Conservation (phyloP, 2,797 vertebrate species). For the Podarcis siculus region DNA sequence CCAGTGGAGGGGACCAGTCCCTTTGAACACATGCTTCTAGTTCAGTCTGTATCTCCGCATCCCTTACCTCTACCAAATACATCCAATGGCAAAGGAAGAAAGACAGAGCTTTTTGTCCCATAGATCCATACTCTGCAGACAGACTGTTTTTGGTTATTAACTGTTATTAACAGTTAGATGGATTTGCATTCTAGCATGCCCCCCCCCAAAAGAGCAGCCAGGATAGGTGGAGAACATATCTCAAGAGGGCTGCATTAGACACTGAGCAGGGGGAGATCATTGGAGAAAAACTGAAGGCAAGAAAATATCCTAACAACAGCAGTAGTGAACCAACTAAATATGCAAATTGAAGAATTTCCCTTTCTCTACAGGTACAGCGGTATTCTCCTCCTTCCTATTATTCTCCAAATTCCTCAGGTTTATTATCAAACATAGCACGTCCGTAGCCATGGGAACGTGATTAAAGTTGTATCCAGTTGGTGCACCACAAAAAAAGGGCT, state of each 20-base stretch:
- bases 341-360: constrained; percentile 37
- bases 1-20: too few relatives aligned
- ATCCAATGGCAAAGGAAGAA: not conserved
- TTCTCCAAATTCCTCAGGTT: constrained; percentile 33
- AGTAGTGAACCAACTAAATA: constrained; percentile 31
- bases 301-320: not conserved
- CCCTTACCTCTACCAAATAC: not conserved
- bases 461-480: constrained; percentile 51
- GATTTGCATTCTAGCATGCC: not conserved
- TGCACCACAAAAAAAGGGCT: constrained; percentile 31
- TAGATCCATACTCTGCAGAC: not conserved
- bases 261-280: not conserved
- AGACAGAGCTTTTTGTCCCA: not conserved
- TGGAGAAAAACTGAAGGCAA: constrained; percentile 7
- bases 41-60: not conserved
- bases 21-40: too few relatives aligned
- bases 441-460: constrained; percentile 52
- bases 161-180: fast-evolving
- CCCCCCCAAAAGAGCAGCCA: constrained; percentile 6
- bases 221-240: not conserved
- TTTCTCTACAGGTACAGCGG: constrained; percentile 28
- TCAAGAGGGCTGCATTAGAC: fast-evolving
- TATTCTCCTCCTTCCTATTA: not conserved
- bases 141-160: constrained; percentile 24
- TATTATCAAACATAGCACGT: constrained; percentile 49